Evolutionary conservation across 2,797 vertebrate genomes (phyloP).

Genomic region (Bradypus variegatus): DNA sequence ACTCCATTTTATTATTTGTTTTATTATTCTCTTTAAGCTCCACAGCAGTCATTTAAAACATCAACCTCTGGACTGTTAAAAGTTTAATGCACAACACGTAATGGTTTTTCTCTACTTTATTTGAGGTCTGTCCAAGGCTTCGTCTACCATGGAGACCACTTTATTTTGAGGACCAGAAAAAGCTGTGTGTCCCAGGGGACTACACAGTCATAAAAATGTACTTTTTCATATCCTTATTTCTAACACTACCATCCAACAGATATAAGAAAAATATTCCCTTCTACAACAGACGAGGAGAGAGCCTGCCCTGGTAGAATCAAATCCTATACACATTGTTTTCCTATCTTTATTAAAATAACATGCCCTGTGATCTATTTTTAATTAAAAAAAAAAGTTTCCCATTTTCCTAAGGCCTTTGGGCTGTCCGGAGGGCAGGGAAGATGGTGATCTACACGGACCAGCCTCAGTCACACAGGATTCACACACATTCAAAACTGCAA

Average conservation of each 20-base stretch:
- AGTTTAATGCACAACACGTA: neutral
- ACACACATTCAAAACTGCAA: neutral
- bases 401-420: slow-evolving; percentile 14
- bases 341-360: slow-evolving; percentile 52
- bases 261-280: neutral
- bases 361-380: neutral
- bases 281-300: neutral
- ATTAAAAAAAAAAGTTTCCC: neutral
- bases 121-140: neutral
- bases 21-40: neutral
- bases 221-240: neutral
- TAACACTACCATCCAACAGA: neutral
- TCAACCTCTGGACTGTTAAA: neutral
- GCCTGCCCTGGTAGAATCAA: neutral
- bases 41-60: neutral
- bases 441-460: neutral
- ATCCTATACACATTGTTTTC: neutral
- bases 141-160: neutral
- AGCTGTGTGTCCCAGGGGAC: neutral
- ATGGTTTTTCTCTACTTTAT: neutral
- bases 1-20: neutral
- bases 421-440: neutral
- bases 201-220: neutral
- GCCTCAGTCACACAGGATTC: neutral
- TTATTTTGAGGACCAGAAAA: neutral